Percentiles rank a stretch among this genome's conserved stretches.
These are phyloP conservation scores for Glaucopsyche alexis DNA, from an alignment of 2,888 invertebrate species.

Conservation along the genomic window DNA sequence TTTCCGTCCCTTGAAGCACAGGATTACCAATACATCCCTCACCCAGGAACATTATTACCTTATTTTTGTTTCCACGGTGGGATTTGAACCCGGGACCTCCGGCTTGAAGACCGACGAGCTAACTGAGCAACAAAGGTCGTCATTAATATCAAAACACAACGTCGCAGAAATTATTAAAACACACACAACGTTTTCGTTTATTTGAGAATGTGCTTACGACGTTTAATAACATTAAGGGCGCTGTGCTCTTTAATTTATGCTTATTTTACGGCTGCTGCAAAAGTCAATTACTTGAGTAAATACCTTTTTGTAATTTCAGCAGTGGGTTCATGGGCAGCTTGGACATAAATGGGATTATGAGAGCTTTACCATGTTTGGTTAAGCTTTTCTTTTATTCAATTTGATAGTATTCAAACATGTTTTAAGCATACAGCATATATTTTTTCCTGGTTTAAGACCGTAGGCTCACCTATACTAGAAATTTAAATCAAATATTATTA, in stretches of 20 bases:
- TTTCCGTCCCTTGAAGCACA: too few species aligned
- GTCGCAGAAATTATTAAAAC: not conserved
- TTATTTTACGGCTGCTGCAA: not conserved
- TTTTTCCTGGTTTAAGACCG: too few species aligned
- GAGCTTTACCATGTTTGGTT: not conserved
- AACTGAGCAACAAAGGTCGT: too few species aligned
- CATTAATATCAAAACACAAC: not conserved
- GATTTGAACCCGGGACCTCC: too few species aligned
- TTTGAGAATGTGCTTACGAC: not conserved
- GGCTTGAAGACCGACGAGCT: too few species aligned
- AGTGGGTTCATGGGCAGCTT: not conserved
- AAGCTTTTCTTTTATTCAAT: too few species aligned
- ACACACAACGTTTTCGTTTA: not conserved
- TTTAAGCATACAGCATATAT: too few species aligned
- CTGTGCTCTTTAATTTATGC: constrained; percentile 1
- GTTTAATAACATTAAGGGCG: constrained; percentile 9
- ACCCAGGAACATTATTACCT: too few species aligned
- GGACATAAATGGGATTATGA: not conserved
- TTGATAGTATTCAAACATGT: too few species aligned
- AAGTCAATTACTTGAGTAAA: constrained; percentile 18
- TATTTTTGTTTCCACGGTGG: too few species aligned
- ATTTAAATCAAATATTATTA: not conserved
- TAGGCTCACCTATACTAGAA: too few species aligned
- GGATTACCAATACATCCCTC: too few species aligned
- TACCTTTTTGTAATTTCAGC: not conserved